Evolutionary conservation across 2,888 invertebrate genomes (phyloP).

Genomic region (Coelopa pilipes): DNA sequence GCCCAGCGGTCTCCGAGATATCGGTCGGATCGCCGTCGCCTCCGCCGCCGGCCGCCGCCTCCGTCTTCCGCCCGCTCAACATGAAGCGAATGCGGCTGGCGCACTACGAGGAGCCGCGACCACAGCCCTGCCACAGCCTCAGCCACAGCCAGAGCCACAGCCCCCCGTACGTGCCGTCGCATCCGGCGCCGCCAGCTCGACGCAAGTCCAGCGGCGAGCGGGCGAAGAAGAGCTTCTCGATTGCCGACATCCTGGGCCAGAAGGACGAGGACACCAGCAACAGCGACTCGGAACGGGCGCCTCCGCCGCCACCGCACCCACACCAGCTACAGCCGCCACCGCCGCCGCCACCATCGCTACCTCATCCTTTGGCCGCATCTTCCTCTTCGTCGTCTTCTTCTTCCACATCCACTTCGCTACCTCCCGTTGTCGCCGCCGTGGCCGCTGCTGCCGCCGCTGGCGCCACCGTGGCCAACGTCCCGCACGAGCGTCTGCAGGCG

Average conservation of each 20-base stretch:
- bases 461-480: not conserved
- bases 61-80: conserved; percentile 73
- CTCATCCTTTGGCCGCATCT: too few relatives aligned
- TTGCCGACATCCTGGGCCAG: conserved; percentile 89
- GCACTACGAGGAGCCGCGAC: conserved; percentile 37
- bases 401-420: too few relatives aligned
- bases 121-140: too few relatives aligned
- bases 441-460: not conserved
- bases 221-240: conserved; percentile 92
- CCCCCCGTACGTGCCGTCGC: too few relatives aligned
- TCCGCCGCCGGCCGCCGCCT: conserved; percentile 68
- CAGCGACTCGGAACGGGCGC: not conserved
- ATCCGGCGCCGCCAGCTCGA: not conserved
- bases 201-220: conserved; percentile 70
- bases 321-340: not conserved
- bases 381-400: too few relatives aligned
- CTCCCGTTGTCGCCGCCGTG: conserved; percentile 2
- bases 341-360: conserved; percentile 16
- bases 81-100: conserved; percentile 54
- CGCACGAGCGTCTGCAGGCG: not conserved
- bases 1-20: conserved; percentile 66
- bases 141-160: not conserved
- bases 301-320: too few relatives aligned
- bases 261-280: conserved; percentile 53
- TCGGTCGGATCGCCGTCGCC: conserved; percentile 67